These are phyloP conservation scores for Isurus oxyrinchus DNA, from an alignment of 2,113 vertebrate species.

Conservation along the genomic window DNA sequence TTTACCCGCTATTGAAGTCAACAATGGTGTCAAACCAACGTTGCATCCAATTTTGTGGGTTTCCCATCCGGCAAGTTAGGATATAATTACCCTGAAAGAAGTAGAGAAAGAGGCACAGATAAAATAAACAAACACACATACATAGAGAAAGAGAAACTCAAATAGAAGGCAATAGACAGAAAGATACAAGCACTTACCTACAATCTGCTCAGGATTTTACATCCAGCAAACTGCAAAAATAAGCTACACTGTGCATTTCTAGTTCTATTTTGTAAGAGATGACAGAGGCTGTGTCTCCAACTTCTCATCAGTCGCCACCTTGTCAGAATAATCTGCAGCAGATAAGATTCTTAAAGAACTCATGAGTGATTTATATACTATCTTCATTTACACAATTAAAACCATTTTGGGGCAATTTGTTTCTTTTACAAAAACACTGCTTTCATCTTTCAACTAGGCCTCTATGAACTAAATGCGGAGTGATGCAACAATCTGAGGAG, in stretches of 20 bases:
- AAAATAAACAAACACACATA: neutral
- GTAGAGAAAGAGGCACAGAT: neutral
- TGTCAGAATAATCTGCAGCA: constrained; percentile 23
- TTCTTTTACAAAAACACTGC: constrained; percentile 18
- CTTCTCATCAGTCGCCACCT: constrained; percentile 14
- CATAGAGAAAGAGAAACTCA: neutral
- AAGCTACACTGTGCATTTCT: neutral
- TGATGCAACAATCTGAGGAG: neutral
- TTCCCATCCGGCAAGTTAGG: neutral
- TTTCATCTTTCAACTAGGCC: constrained; percentile 9
- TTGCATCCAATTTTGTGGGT: neutral
- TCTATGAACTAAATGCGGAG: neutral
- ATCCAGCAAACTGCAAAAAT: neutral
- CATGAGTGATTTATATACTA: constrained; percentile 25
- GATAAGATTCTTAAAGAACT: constrained; percentile 28
- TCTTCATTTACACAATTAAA: constrained; percentile 26
- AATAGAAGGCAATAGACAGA: neutral
- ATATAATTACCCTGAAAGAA: neutral
- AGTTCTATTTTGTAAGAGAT: constrained; percentile 18
- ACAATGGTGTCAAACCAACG: neutral
- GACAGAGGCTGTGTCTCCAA: neutral
- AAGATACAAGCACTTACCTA: constrained; percentile 7
- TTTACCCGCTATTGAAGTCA: neutral
- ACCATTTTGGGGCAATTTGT: constrained; percentile 30
- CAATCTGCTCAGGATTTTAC: neutral